Evolutionary conservation across 2,113 vertebrate species (phyloP), one percentile per base, ranked within the genome.

Genomic region (Pomatostomus ruficeps): DNA sequence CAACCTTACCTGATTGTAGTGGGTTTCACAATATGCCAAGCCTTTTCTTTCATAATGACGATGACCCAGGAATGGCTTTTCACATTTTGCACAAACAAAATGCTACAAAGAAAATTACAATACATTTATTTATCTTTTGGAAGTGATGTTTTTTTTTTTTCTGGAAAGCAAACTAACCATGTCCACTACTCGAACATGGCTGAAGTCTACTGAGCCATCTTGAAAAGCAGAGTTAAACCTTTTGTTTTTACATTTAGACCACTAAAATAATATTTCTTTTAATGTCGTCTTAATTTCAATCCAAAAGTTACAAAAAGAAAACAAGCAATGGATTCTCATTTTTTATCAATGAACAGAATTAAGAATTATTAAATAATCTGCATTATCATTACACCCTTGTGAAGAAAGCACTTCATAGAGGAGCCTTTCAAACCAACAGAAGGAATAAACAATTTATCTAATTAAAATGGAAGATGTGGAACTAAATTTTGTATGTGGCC

Each of bases 21-120:
- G 99, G 3, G 98, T 99, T 97, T 99, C 99, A 91, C 99, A 99
- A 96, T 99, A 99, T 0, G 99, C 99, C 98, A 99, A 97, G 49
- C 99, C 99, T 85, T 99, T 99, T 94, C 99, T 98, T 84, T 99
- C 99, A 7, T 99, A 99, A 96, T 99, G 99, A 88, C 99, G 99
- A 96, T 99, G 99, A 89, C 99, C 99, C 81, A 99, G 98, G 97
- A 99, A 99, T n/a, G 99, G 99, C 92, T 99, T 99, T 97, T 99
- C 99, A 98, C 99, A 99, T 97, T 99, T 99, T 77, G 99, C 99
- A 97, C 99, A 99, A 94, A 99, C 99, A 98, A 99, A 99, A 98
- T 99, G 99, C 99, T 99, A 97, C 65, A 97, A 98, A 98, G 93
- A 98, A 97, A 98, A 88, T 71, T 1, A 59, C 17, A 71, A 21